phyloP scores from a whole-genome alignment of 1,140 invertebrate genomes.

The Chelonus insularis region DNA sequence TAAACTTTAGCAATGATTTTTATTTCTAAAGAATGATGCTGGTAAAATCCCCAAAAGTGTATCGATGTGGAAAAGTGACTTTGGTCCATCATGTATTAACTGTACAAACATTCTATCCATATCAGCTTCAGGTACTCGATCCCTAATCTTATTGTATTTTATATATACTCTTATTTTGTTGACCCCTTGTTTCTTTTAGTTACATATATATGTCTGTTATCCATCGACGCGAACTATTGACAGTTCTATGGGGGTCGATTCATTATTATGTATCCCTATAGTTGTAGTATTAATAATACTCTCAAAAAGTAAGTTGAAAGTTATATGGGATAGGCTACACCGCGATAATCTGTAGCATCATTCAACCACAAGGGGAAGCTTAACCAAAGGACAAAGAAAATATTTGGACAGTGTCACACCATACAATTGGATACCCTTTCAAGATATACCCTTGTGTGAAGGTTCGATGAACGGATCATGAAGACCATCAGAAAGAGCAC shows the following conservation, averaged over 20 bases:
- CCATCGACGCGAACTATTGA: constrained; percentile 27
- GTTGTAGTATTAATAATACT: constrained; percentile 14
- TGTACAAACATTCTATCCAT: neutral
- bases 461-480: constrained; percentile 5
- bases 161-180: neutral
- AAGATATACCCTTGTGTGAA: constrained; percentile 15
- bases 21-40: no score
- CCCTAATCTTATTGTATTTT: neutral
- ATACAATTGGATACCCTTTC: constrained; percentile 40
- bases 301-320: constrained; percentile 35
- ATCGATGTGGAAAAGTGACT: neutral
- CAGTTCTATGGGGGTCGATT: constrained; percentile 6
- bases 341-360: constrained; percentile 48
- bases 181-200: neutral
- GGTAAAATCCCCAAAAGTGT: no score
- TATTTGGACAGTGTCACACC: constrained; percentile 60
- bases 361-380: constrained; percentile 41
- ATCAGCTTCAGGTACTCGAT: neutral
- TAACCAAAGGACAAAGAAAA: constrained; percentile 60
- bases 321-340: constrained; percentile 45
- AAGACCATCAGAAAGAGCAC: neutral
- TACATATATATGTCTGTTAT: constrained; percentile 29
- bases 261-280: constrained; percentile 8
- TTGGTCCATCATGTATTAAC: neutral
- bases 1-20: no score